Evolutionary conservation across 2,888 invertebrate species (phyloP).

Genomic region (Pemphredon lugubris): DNA sequence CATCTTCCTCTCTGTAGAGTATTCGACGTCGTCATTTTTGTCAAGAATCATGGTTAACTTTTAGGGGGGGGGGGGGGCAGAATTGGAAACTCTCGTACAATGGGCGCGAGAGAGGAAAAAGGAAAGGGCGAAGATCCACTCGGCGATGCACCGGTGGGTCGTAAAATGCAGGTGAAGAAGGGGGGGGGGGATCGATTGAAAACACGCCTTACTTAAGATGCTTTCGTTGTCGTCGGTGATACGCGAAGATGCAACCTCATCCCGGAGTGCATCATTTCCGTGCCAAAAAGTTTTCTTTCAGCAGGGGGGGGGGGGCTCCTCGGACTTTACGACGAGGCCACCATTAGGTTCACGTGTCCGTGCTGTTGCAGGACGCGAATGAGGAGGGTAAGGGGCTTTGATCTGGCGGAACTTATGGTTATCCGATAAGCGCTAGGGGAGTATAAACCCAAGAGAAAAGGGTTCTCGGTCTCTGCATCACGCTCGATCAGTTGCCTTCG

Average conservation of each 20-base stretch:
- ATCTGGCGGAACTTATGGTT: slow-evolving; percentile 62
- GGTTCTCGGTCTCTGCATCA: slow-evolving; percentile 55
- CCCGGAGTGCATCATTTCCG: slow-evolving; percentile 36
- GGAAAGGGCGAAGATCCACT: too few relatives aligned
- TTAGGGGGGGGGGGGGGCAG: too few relatives aligned
- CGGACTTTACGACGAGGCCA: slow-evolving; percentile 41
- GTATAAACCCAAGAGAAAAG: slow-evolving; percentile 48
- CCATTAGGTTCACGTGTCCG: slow-evolving; percentile 48
- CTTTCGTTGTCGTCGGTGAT: neutral
- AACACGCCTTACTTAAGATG: slow-evolving; percentile 10
- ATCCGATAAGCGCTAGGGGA: slow-evolving; percentile 60
- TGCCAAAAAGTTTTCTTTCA: slow-evolving; percentile 27
- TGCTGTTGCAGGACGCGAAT: slow-evolving; percentile 20
- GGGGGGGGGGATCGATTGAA: slow-evolving; percentile 28
- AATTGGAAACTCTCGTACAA: neutral
- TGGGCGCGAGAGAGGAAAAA: neutral
- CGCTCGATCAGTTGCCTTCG: slow-evolving; percentile 61
- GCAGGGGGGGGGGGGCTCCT: neutral
- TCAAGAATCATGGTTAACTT: too few relatives aligned
- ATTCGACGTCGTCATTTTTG: too few relatives aligned
- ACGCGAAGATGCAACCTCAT: slow-evolving; percentile 15
- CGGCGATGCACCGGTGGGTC: slow-evolving; percentile 3
- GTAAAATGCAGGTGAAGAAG: slow-evolving; percentile 31
- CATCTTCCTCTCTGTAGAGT: too few relatives aligned
- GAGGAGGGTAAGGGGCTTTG: slow-evolving; percentile 45